Conservation (phyloP, 2,797 vertebrate genomes). For the Crypturellus tataupa region DNA sequence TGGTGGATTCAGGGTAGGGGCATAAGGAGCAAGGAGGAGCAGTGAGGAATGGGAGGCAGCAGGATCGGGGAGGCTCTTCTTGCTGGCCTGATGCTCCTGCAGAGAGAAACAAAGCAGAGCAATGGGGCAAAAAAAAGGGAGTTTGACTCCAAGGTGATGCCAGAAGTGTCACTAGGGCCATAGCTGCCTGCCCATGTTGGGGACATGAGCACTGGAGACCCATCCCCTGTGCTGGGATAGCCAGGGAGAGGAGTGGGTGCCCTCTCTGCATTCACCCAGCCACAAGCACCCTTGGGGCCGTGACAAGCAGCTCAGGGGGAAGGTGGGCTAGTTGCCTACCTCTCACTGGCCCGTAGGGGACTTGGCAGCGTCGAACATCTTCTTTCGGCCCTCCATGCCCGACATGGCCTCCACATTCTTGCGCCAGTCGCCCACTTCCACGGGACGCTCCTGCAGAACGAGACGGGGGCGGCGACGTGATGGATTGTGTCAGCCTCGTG, state of each 20-base stretch:
- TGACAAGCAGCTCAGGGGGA: fast-evolving
- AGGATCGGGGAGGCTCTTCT: background rate
- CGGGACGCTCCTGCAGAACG: slow-evolving; percentile 87
- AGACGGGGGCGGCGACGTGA: background rate
- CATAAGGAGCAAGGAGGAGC: background rate
- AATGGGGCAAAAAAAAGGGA: background rate
- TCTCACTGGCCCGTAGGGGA: slow-evolving; percentile 88
- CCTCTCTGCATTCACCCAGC: background rate
- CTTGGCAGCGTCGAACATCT: slow-evolving; percentile 96
- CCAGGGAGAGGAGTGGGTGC: background rate
- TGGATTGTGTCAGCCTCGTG: background rate
- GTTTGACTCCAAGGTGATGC: background rate
- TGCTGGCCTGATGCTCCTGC: background rate
- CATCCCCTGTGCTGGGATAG: fast-evolving
- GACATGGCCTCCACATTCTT: slow-evolving; percentile 98
- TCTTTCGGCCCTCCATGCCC: slow-evolving; percentile 96
- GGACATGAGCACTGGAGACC: fast-evolving
- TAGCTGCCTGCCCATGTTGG: background rate
- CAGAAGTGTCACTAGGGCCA: background rate
- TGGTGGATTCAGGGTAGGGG: background rate
- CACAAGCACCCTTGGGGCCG: background rate
- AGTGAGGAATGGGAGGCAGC: background rate
- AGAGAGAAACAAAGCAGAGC: slow-evolving; percentile 10
- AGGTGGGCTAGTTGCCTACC: background rate
- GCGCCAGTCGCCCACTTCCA: slow-evolving; percentile 95